Conservation (phyloP, 2,113 vertebrate species). For the Sturnus vulgaris region DNA sequence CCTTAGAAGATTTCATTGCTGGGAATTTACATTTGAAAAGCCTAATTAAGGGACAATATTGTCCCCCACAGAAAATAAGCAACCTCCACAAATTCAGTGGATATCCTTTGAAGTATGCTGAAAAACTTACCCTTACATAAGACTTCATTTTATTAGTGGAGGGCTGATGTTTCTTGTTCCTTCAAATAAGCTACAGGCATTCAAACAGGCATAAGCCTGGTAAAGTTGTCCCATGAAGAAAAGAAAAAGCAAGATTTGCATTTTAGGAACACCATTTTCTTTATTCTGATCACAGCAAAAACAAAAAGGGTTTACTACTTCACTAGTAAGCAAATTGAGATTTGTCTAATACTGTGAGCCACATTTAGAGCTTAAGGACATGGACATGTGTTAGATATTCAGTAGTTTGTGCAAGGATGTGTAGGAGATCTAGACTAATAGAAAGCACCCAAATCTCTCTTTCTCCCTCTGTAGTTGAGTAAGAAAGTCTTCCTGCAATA, state of each 20-base stretch:
- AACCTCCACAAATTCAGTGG: conserved; percentile 22
- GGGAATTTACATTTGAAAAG: conserved; percentile 55
- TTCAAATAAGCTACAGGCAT: neutral
- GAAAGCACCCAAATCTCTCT: neutral
- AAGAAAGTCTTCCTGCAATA: neutral
- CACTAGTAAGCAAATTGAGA: neutral
- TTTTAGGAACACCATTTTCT: neutral
- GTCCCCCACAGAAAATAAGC: conserved; percentile 33
- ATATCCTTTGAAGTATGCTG: conserved; percentile 37
- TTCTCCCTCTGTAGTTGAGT: neutral
- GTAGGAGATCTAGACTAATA: neutral
- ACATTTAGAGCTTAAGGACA: neutral
- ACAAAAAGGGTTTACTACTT: neutral
- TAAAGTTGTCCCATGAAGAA: neutral
- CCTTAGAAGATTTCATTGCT: conserved; percentile 39
- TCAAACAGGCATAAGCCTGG: neutral
- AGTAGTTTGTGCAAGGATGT: neutral
- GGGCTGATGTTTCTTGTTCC: neutral
- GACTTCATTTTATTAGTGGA: neutral
- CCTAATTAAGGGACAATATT: conserved; percentile 55
- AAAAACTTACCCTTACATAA: conserved; percentile 17
- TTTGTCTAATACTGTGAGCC: neutral
- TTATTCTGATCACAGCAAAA: neutral
- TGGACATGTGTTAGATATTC: fast-evolving
- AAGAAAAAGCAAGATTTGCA: neutral